Conservation (phyloP, 2,888 invertebrate species). For the Acanthococcus lagerstroemiae region DNA sequence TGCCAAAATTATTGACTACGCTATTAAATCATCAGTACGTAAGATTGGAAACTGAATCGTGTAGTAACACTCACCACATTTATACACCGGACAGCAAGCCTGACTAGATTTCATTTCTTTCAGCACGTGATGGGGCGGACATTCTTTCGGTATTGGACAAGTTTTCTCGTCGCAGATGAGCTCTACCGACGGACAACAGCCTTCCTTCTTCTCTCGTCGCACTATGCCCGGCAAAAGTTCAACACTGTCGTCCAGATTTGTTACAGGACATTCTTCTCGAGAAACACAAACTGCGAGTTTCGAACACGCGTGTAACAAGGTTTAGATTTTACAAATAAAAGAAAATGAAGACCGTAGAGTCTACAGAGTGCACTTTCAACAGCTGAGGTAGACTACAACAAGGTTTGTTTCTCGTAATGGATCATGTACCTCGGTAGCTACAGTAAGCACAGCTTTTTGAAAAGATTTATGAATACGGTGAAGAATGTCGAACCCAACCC, state of each 20-base stretch:
- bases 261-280: constrained; percentile 53
- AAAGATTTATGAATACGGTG: too few species aligned
- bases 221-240: constrained; percentile 54
- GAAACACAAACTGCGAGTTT: constrained; percentile 57
- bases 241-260: constrained; percentile 44
- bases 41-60: too few species aligned
- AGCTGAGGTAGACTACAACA: too few species aligned
- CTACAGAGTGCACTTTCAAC: too few species aligned
- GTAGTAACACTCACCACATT: constrained; percentile 49
- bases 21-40: not conserved
- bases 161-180: constrained; percentile 51
- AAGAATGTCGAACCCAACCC: too few species aligned
- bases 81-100: constrained; percentile 56
- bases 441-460: too few species aligned
- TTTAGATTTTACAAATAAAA: not conserved
- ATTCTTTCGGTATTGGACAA: constrained; percentile 47
- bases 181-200: constrained; percentile 59
- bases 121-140: constrained; percentile 51
- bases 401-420: too few species aligned
- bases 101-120: constrained; percentile 40
- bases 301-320: not conserved
- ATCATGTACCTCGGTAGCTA: too few species aligned
- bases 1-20: too few species aligned
- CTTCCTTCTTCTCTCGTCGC: constrained; percentile 48
- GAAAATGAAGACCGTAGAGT: too few species aligned